These are phyloP conservation scores for Therioaphis trifolii DNA, from an alignment of 2,888 invertebrate species.

Conservation along the genomic window DNA sequence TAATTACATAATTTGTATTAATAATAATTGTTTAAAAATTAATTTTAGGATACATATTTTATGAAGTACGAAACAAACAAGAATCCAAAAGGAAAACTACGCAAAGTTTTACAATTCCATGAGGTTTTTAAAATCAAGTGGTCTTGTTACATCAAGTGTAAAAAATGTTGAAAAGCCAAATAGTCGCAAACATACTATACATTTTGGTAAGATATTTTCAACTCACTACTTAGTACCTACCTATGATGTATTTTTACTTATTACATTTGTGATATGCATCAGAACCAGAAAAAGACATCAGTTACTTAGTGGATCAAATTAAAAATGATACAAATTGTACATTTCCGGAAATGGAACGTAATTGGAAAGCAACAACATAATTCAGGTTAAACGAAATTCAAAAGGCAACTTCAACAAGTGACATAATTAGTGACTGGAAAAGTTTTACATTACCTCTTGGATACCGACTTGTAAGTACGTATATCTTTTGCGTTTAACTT, in stretches of 20 bases:
- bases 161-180: no score
- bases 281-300: slow-evolving; percentile 17
- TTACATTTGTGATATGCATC: background rate
- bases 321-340: background rate
- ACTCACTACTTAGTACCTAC: background rate
- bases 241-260: background rate
- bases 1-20: background rate
- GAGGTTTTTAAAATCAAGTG: background rate
- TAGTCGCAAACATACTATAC: background rate
- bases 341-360: background rate
- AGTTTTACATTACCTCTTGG: background rate
- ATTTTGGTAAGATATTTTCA: background rate
- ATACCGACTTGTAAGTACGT: slow-evolving; percentile 16
- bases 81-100: background rate
- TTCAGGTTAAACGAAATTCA: slow-evolving; percentile 6
- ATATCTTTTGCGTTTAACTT: background rate
- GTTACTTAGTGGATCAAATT: background rate
- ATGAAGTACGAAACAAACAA: slow-evolving; percentile 20
- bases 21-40: background rate
- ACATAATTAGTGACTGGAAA: background rate
- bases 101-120: background rate
- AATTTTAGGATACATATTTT: slow-evolving; percentile 32
- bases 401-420: background rate
- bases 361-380: background rate
- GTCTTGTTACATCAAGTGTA: background rate